Conservation (phyloP, 2,888 invertebrate genomes). For the Andricus curvator region DNA sequence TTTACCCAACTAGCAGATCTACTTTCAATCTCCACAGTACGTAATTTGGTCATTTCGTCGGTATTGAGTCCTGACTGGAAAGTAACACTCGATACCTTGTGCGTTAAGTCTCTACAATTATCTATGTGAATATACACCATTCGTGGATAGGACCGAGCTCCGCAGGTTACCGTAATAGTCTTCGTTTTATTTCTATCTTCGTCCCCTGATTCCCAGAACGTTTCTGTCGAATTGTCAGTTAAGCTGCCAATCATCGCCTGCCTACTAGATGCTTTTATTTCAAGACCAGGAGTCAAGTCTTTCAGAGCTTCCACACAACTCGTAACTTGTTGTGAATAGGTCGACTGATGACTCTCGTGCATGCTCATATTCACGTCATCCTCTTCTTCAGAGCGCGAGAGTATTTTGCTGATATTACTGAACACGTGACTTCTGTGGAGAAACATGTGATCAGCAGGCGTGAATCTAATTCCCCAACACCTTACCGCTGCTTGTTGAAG, state of each 20-base stretch:
- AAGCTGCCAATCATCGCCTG: slow-evolving; percentile 96
- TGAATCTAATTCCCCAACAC: slow-evolving; percentile 95
- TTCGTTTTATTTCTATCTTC: slow-evolving; percentile 97
- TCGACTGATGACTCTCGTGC: slow-evolving; percentile 82
- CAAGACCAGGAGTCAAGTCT: slow-evolving; percentile 88
- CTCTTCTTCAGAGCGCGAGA: slow-evolving; percentile 94
- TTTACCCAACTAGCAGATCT: slow-evolving; percentile 95
- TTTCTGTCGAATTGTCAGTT: slow-evolving; percentile 96
- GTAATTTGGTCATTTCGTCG: slow-evolving; percentile 90
- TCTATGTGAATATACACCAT: slow-evolving; percentile 95
- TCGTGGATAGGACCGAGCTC: slow-evolving; percentile 84
- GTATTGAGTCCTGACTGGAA: slow-evolving; percentile 90
- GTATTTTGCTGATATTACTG: slow-evolving; percentile 96
- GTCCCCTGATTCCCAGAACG: slow-evolving; percentile 99
- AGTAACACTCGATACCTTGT: slow-evolving; percentile 92
- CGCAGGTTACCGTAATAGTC: slow-evolving; percentile 81
- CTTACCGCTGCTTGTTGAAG: slow-evolving; percentile 94
- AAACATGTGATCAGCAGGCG: slow-evolving; percentile 93
- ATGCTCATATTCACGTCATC: slow-evolving; percentile 81
- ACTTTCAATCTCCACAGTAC: slow-evolving; percentile 91
- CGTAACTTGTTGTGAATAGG: slow-evolving; percentile 73
- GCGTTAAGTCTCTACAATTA: slow-evolving; percentile 95
- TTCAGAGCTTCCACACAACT: slow-evolving; percentile 84
- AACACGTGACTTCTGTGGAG: slow-evolving; percentile 95
- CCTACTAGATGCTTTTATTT: slow-evolving; percentile 94